Evolutionary conservation across 2,888 invertebrate genomes (phyloP), one percentile per base, ranked within the genome.

Genomic region (Anodontia alba): DNA sequence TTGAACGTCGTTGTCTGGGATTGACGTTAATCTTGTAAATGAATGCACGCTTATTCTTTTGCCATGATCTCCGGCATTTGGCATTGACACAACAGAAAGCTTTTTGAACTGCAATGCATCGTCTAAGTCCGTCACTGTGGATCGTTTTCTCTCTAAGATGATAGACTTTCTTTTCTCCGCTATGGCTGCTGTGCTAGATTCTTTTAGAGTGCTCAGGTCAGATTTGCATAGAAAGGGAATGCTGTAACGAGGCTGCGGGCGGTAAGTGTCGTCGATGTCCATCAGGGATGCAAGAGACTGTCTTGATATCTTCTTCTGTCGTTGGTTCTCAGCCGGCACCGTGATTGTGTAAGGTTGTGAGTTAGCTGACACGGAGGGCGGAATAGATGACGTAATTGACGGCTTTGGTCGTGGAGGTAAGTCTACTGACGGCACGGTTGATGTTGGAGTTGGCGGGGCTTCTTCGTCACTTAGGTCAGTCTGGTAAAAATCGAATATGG

Each of bases 151-250:
- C 7, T 62, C 62, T 20, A 33, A 20, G 20, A 62, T 62, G 3
- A 62, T 62, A 1, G 62, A 62, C 33, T 62, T 62, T 33, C 62
- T 31, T 33, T 62, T 62, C 62, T 62, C 62, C 1, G 33, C 33
- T 7, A 62, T 62, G 5, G 62, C 62, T 1, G 33, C 42, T 10
- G 43, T 15, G 42, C n/a, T 78, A 54, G 69, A 74, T 3, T 71
- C 80, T 66, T 85, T 85, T 23, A 85, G 71, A 23, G 74, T 75
- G 26, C 82, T 82, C 57, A 85, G 71, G 68, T 83, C 85, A 10
- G 82, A 83, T 31, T 76, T 76, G 57, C 76, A 78, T 29, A 76
- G 49, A 74, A 85, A 85, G 38, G 85, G 80, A 17, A 85, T 49
- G 23, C 82, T 83, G 71, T 68, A 77, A 33, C 85, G 51, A 8